These are phyloP conservation scores for Lacanobia oleracea DNA, from an alignment of 2,888 invertebrate species.

Conservation along the genomic window DNA sequence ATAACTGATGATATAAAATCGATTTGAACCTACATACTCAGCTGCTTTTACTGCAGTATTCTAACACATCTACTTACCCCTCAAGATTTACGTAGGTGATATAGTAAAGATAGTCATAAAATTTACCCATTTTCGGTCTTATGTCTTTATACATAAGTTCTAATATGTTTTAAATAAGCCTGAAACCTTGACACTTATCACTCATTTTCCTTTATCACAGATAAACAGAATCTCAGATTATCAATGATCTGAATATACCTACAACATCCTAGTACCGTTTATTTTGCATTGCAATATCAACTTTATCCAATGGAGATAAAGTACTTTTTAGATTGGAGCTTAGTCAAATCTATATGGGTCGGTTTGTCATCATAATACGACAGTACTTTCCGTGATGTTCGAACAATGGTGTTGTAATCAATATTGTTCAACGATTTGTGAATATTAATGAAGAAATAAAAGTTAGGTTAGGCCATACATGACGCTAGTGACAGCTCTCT, in stretches of 20 bases:
- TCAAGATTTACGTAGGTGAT: too few relatives aligned
- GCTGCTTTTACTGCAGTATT: too few relatives aligned
- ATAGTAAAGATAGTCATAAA: too few relatives aligned
- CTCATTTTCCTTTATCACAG: constrained; percentile 55
- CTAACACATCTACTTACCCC: not conserved
- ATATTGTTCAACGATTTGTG: constrained; percentile 24
- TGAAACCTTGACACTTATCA: constrained; percentile 58
- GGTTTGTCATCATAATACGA: constrained; percentile 18
- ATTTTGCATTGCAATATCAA: not conserved
- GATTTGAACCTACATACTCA: too few relatives aligned
- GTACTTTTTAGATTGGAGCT: constrained; percentile 12
- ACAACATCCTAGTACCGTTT: constrained; percentile 20
- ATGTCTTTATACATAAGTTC: too few relatives aligned
- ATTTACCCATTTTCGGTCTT: too few relatives aligned
- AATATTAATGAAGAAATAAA: not conserved
- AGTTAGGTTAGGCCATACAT: too few relatives aligned
- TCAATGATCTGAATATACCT: constrained; percentile 51
- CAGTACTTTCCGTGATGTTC: constrained; percentile 40
- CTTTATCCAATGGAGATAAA: not conserved
- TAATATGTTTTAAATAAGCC: too few relatives aligned
- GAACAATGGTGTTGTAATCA: constrained; percentile 20
- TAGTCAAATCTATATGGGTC: not conserved
- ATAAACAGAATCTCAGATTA: constrained; percentile 63
- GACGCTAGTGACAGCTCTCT: too few relatives aligned
- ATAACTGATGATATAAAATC: too few relatives aligned